Conservation (phyloP, 2,797 vertebrate genomes). For the Tenualosa thibaudeaui region DNA sequence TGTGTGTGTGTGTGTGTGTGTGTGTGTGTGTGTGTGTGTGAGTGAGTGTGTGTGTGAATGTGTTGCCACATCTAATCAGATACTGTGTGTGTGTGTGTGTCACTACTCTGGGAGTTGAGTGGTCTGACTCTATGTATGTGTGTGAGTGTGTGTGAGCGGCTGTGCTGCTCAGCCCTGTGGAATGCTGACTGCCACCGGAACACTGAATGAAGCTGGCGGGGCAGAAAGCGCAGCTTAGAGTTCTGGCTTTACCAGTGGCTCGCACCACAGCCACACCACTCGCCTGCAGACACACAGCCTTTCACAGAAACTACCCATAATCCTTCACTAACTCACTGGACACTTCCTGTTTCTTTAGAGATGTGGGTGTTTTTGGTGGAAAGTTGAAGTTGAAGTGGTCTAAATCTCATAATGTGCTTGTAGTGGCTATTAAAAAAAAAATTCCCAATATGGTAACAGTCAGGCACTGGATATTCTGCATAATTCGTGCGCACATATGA, state of each 20-base stretch:
- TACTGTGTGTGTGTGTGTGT: not conserved
- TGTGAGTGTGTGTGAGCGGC: not conserved
- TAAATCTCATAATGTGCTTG: not conserved
- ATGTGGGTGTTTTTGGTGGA: not conserved
- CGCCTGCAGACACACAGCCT: constrained; percentile 10
- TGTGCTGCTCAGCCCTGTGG: constrained; percentile 50
- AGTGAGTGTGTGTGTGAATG: not conserved
- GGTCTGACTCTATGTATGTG: constrained; percentile 31
- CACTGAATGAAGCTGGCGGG: constrained; percentile 54
- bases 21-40: constrained; percentile 22
- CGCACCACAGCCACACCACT: not conserved
- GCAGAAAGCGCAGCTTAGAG: constrained; percentile 57
- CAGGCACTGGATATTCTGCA: not conserved
- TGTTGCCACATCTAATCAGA: not conserved
- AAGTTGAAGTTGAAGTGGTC: not conserved
- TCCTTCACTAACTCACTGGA: not conserved
- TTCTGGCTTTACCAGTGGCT: constrained; percentile 38
- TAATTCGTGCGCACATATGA: not conserved
- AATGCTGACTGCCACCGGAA: constrained; percentile 61
- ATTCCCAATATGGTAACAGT: not conserved
- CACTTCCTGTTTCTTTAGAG: not conserved
- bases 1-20: constrained; percentile 12
- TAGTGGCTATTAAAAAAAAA: not conserved
- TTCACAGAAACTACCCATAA: not conserved
- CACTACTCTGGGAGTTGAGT: constrained; percentile 23